Evolutionary conservation across 2,888 invertebrate species (phyloP).

Genomic region (Thera britannica): DNA sequence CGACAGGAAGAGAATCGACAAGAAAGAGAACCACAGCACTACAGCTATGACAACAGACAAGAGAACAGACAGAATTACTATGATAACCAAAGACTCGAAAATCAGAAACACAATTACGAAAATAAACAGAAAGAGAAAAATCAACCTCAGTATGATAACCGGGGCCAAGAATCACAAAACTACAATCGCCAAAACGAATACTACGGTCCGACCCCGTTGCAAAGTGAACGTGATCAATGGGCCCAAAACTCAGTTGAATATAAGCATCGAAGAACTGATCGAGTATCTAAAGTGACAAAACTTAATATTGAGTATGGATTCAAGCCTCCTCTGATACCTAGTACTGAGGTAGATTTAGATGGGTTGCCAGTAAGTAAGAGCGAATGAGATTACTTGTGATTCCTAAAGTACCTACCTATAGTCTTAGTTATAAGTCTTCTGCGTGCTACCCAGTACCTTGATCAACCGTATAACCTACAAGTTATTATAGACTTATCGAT

Average conservation of each 20-base stretch:
- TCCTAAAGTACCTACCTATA: neutral
- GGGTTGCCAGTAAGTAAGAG: constrained; percentile 85
- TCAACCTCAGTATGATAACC: constrained; percentile 33
- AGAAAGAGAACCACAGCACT: neutral
- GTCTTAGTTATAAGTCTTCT: neutral
- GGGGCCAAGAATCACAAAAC: constrained; percentile 10
- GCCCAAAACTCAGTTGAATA: constrained; percentile 57
- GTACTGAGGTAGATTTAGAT: constrained; percentile 91
- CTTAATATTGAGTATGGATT: constrained; percentile 92
- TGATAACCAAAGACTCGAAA: constrained; percentile 3
- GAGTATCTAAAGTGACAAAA: constrained; percentile 74
- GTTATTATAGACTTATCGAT: neutral
- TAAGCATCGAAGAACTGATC: constrained; percentile 82
- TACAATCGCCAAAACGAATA: constrained; percentile 22
- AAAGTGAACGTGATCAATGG: constrained; percentile 56
- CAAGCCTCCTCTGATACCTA: constrained; percentile 92
- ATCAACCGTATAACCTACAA: neutral
- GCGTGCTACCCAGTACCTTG: constrained; percentile 7
- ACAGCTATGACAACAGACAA: constrained; percentile 30
- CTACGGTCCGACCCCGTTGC: constrained; percentile 82
- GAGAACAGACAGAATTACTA: constrained; percentile 43
- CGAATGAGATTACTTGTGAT: constrained; percentile 21
- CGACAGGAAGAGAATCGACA: neutral
- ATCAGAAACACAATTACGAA: constrained; percentile 6
- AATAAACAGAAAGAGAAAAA: constrained; percentile 8